Evolutionary conservation across 2,888 invertebrate genomes (phyloP), one percentile per base, ranked within the genome.

Genomic region (Hirtodrosophila confusa): DNA sequence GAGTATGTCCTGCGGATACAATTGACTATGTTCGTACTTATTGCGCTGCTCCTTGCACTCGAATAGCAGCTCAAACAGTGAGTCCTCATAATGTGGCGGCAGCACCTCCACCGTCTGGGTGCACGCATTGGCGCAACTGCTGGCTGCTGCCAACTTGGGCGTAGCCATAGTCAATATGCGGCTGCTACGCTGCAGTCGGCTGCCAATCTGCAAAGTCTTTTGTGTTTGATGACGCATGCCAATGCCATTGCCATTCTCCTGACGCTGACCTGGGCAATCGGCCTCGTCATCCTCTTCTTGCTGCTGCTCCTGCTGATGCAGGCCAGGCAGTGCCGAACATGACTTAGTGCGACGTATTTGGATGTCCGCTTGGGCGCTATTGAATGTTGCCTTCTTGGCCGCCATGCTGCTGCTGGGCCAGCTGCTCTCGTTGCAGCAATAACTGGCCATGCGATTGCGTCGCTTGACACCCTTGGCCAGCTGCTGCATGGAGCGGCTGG

Each of bases 61-160:
- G 7, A 92, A 93, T 83, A 94, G 93, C 75, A 95, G 93, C 72
- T 94, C 95, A n/a, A 95, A 92, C 71, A 97, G 93, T 53, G 96
- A 92, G 89, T 95, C 94, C 89, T 96, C 96, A 89, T 96, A 96
- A 41, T 94, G 94, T 89, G 93, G 93, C 49, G 95, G 95, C 93
- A 95, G 94, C 93, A 95, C 94, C 88, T 95, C 94, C 51, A 94
- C 93, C 9, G 96, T 96, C 91, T 96, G 96, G 0, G 94, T 78
- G 24, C 69, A 60, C 8, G 78, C 50, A 67, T 63, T 53, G 57
- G 57, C 41, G 39, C 27, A 58, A 47, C 53, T 55, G n/a, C 41
- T 51, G 17, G 73, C 39, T n/a, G 51, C 24, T 4, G 35, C 45
- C n/a, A 44, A 41, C 56, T 70, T 74, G 29, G 80, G 69, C 27